phyloP scores from a whole-genome alignment of 2,113 vertebrate species.

The Chionomys nivalis region DNA sequence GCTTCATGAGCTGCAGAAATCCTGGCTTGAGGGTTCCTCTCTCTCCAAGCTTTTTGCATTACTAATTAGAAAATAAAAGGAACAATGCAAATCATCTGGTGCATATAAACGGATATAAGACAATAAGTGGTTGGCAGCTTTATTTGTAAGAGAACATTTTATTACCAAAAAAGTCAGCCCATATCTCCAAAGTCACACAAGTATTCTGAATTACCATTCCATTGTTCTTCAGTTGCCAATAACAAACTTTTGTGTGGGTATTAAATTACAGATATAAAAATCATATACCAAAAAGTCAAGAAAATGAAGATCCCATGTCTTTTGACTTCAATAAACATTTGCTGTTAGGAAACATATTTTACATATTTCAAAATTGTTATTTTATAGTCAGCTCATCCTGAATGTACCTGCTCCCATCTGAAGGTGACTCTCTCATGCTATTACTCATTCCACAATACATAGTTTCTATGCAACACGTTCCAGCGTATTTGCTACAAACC shows the following conservation, averaged over 20 bases:
- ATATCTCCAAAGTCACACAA: constrained; percentile 57
- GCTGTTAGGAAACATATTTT: constrained; percentile 24
- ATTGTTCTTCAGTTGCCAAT: background rate
- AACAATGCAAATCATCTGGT: constrained; percentile 73
- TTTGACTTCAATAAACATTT: constrained; percentile 31
- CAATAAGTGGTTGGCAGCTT: constrained; percentile 55
- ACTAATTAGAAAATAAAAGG: constrained; percentile 87
- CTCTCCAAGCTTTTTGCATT: constrained; percentile 99
- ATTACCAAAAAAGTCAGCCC: constrained; percentile 46
- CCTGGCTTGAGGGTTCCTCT: constrained; percentile 98
- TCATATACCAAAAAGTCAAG: constrained; percentile 24
- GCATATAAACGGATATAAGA: constrained; percentile 30
- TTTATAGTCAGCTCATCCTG: background rate
- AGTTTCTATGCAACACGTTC: background rate
- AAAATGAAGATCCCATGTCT: constrained; percentile 35
- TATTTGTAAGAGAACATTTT: constrained; percentile 57
- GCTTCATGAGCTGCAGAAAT: constrained; percentile 99
- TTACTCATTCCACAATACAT: background rate
- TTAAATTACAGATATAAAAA: constrained; percentile 22
- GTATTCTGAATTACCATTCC: constrained; percentile 28
- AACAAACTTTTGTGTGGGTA: background rate
- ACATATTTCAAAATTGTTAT: constrained; percentile 25
- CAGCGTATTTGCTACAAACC: background rate
- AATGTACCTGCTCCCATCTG: background rate
- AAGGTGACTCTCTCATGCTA: constrained; percentile 10